Evolutionary conservation across 2,797 vertebrate species (phyloP).

Genomic region (Phoeniculus purpureus): DNA sequence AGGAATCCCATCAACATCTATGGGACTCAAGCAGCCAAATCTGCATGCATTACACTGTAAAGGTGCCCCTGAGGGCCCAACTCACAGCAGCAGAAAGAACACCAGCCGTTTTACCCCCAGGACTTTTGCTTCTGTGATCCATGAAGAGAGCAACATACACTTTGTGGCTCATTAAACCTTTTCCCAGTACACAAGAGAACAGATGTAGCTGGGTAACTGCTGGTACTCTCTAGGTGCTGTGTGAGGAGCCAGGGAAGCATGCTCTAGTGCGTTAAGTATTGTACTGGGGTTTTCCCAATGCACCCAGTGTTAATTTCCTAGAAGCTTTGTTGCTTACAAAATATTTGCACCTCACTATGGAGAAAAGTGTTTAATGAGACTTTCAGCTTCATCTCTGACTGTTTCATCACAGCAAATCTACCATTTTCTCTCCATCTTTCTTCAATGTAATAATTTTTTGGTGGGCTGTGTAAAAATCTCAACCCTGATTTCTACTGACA

Average conservation of each 20-base stretch:
- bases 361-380: slow-evolving; percentile 16
- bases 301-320: neutral
- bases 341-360: slow-evolving; percentile 5
- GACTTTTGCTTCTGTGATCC: neutral
- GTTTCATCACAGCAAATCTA: neutral
- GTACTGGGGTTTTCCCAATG: neutral
- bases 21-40: slow-evolving; percentile 5
- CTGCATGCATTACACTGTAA: neutral
- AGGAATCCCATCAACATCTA: neutral
- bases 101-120: neutral
- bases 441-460: neutral
- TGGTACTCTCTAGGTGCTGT: neutral
- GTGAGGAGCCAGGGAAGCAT: neutral
- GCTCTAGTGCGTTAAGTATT: neutral
- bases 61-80: neutral
- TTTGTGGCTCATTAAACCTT: slow-evolving; percentile 46
- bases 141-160: slow-evolving; percentile 31
- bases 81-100: slow-evolving; percentile 30
- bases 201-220: neutral
- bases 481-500: neutral
- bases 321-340: neutral
- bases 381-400: neutral
- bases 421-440: neutral
- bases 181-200: neutral
- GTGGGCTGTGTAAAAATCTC: neutral